These are phyloP conservation scores for Aphodius sticticus DNA, from an alignment of 2,888 invertebrate species.

Conservation along the genomic window DNA sequence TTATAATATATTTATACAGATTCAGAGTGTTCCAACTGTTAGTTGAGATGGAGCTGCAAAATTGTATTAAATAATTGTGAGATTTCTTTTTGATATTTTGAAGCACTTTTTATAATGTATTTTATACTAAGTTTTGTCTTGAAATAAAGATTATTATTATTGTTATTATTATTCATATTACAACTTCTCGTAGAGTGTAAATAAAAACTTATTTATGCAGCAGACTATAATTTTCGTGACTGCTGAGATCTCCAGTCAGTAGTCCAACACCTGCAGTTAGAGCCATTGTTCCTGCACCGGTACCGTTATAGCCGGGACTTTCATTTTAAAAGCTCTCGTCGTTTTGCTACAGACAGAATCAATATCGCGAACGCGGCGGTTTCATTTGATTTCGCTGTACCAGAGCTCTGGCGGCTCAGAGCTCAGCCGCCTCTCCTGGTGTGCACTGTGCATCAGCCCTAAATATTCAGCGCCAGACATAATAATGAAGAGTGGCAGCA, in stretches of 20 bases:
- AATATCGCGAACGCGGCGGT: conserved; percentile 19
- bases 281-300: neutral
- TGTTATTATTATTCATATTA: no score
- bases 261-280: neutral
- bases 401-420: neutral
- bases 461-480: neutral
- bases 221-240: no score
- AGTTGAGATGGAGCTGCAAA: no score
- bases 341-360: conserved; percentile 25
- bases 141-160: no score
- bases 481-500: neutral
- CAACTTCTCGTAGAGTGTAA: no score
- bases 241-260: neutral
- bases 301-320: neutral
- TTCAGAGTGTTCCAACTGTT: no score
- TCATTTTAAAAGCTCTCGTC: conserved; percentile 23
- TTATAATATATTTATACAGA: no score
- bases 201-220: no score
- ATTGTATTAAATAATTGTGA: no score
- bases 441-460: neutral
- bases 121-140: no score
- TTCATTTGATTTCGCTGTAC: neutral
- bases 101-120: no score
- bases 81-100: no score
- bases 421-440: neutral